Base-by-base conservation (phyloP, 2,797 vertebrate species). In the Hydrolagus colliei region DNA sequence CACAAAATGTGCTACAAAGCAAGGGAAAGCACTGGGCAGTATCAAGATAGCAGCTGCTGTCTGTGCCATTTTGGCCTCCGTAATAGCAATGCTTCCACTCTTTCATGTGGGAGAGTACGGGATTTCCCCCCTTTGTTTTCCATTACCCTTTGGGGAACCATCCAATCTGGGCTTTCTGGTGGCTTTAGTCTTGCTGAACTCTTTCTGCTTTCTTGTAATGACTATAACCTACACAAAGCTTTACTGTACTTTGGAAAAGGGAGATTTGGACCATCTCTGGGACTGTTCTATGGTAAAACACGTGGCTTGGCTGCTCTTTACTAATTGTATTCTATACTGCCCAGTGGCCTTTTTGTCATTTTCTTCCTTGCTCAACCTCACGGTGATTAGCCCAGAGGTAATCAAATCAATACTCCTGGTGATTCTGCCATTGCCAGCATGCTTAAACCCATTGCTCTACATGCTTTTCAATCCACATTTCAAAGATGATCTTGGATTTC, bases 361-460 rank as follows among this genome's bases (percentile, higher is more conserved):
- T 89, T 96, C 96, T 87, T 96, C 95, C 14, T 89, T 97, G 86
- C 90, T 98, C 77, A 96, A 93, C 73, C 94, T 97, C 86, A 91
- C 94, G 0, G 92, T 94, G 59, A 91, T 96, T 74, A 96, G 94
- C 52, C 95, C 96, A 0, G 96, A 97, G 86, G 94, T 95, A 1
- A 92, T 95, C 61, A 96, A 95, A 88, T 96, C 93, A 12, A 94
- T 97, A 79, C 93, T 98, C 73, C 92, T 98, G 75, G 94, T 98
- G 13, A 94, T 97, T 86, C 93, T 94, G 18, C 97, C 97, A 0
- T 91, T 98, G 73, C 97, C 97, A 0, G 93, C 97, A 1, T 97
- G 96, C 86, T 90, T 98, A 89, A 98, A 98, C 87, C 97, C 97
- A 0, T 93, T 98, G 65, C 95, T 98, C 22, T 98, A 97, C 91